phyloP scores from a whole-genome alignment of 2,113 vertebrate genomes.

The Pelvicachromis taeniatus region DNA sequence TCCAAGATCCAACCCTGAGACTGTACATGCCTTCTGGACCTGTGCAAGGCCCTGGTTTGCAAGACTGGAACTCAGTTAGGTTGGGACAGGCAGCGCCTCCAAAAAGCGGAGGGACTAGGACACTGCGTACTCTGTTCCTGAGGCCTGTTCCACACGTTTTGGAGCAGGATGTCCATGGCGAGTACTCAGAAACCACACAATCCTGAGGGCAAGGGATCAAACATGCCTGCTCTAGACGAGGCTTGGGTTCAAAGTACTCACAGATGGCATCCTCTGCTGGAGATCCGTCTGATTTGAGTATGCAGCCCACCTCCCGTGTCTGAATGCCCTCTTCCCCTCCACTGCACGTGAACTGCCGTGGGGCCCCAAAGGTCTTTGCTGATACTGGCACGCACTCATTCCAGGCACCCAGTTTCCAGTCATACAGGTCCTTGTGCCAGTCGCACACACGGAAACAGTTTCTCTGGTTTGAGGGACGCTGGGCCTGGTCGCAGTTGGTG shows the following conservation, averaged over 20 bases:
- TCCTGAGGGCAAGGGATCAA: slow-evolving; percentile 92
- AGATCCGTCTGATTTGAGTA: slow-evolving; percentile 78
- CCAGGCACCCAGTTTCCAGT: slow-evolving; percentile 89
- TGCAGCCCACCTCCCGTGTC: slow-evolving; percentile 83
- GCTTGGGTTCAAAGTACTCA: slow-evolving; percentile 94
- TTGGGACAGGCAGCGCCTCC: slow-evolving; percentile 86
- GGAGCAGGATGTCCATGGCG: slow-evolving; percentile 89
- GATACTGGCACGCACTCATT: slow-evolving; percentile 83
- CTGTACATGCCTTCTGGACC: slow-evolving; percentile 82
- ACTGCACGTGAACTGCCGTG: slow-evolving; percentile 72
- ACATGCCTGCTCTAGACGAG: slow-evolving; percentile 91
- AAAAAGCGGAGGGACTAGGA: slow-evolving; percentile 85
- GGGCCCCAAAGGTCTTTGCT: slow-evolving; percentile 71
- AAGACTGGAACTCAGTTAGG: slow-evolving; percentile 90
- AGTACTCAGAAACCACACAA: slow-evolving; percentile 88
- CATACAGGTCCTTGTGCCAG: slow-evolving; percentile 94
- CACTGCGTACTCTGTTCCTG: slow-evolving; percentile 83
- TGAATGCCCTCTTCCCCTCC: slow-evolving; percentile 91
- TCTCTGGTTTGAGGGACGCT: slow-evolving; percentile 88
- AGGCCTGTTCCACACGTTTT: slow-evolving; percentile 88
- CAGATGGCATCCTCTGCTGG: slow-evolving; percentile 89
- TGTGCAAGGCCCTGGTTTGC: slow-evolving; percentile 76
- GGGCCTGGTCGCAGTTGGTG: slow-evolving; percentile 86
- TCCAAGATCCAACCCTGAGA: slow-evolving; percentile 86
- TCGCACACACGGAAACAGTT: slow-evolving; percentile 94